These are phyloP conservation scores for Equus quagga DNA, from an alignment of 2,113 vertebrate species.

Conservation along the genomic window DNA sequence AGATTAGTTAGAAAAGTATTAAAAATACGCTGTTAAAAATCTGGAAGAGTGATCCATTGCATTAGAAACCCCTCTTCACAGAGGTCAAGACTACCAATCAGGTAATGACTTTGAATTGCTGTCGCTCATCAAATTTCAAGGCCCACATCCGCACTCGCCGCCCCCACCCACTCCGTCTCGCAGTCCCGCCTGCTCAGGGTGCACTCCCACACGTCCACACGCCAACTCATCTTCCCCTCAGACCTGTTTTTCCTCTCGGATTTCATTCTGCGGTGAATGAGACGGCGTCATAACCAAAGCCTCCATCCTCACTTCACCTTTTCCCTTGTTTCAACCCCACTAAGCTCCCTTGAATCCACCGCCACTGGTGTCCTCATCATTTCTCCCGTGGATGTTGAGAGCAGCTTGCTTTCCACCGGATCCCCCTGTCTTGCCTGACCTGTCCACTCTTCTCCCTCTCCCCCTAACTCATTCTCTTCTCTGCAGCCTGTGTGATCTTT, in stretches of 20 bases:
- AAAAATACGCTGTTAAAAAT: background rate
- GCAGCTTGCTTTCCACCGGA: background rate
- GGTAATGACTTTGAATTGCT: background rate
- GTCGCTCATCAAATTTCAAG: background rate
- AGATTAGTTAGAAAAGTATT: background rate
- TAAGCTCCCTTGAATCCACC: background rate
- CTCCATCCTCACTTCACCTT: background rate
- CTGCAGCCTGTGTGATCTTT: background rate
- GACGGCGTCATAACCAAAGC: background rate
- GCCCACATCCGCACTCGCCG: fast-evolving
- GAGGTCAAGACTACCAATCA: background rate
- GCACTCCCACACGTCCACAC: too few species aligned
- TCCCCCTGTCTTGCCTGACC: background rate
- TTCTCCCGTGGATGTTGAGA: background rate
- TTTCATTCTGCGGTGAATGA: background rate
- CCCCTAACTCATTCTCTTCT: background rate
- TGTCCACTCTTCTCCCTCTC: too few species aligned
- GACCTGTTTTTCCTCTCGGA: background rate
- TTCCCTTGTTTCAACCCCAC: too few species aligned
- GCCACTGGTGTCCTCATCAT: fast-evolving
- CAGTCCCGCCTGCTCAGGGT: fast-evolving
- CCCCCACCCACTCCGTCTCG: fast-evolving
- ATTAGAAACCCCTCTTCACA: background rate
- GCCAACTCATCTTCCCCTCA: too few species aligned
- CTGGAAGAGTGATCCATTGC: background rate